phyloP scores from a whole-genome alignment of 2,888 invertebrate species.

The Cotesia congregata region DNA sequence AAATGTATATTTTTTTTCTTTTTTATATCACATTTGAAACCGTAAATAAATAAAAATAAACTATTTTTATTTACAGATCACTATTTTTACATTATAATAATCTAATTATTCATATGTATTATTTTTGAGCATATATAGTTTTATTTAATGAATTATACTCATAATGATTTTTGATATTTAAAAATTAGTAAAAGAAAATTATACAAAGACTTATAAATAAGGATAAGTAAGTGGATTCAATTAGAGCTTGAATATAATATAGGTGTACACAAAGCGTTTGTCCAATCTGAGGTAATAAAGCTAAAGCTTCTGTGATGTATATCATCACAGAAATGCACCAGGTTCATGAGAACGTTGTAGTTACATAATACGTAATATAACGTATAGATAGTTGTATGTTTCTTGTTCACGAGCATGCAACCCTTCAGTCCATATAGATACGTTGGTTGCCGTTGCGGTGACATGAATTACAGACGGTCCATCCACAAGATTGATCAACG shows the following conservation, averaged over 20 bases:
- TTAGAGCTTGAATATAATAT: neutral
- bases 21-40: neutral
- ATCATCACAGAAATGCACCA: neutral
- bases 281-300: neutral
- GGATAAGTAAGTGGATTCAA: neutral
- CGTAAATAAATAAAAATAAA: neutral
- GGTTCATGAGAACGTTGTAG: neutral
- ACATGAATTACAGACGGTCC: conserved; percentile 45
- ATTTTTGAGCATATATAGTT: too few relatives aligned
- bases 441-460: conserved; percentile 46
- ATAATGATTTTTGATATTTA: neutral
- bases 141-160: too few relatives aligned
- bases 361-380: conserved; percentile 21
- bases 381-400: conserved; percentile 32
- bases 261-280: neutral
- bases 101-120: too few relatives aligned
- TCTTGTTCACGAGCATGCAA: conserved; percentile 28
- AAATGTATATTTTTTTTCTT: neutral
- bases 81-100: too few relatives aligned
- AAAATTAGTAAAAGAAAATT: neutral
- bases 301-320: neutral
- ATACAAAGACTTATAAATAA: neutral
- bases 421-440: conserved; percentile 38
- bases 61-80: neutral
- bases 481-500: conserved; percentile 48